These are phyloP conservation scores for Siniperca knerii DNA, from an alignment of 2,113 vertebrate species.

Conservation along the genomic window DNA sequence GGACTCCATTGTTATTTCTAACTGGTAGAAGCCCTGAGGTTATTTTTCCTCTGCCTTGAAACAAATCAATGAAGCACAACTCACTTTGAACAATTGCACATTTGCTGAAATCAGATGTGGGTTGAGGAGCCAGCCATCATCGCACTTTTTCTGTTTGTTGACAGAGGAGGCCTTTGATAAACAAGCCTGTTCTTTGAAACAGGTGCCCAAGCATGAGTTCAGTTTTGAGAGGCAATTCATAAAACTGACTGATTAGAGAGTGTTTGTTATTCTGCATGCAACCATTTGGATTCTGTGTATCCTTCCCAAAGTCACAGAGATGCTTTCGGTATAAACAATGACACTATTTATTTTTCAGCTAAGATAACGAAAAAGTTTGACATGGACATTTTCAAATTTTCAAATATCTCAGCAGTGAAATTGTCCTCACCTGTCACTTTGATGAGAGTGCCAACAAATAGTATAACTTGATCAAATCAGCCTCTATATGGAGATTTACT, in stretches of 20 bases:
- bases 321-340: constrained; percentile 37
- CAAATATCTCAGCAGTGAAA: constrained; percentile 42
- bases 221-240: constrained; percentile 61
- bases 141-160: constrained; percentile 73
- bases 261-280: constrained; percentile 74
- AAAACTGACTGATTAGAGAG: constrained; percentile 67
- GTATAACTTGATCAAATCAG: neutral
- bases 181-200: constrained; percentile 76
- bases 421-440: constrained; percentile 38
- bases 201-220: constrained; percentile 69
- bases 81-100: constrained; percentile 83
- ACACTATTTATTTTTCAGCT: constrained; percentile 39
- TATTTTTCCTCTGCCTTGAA: constrained; percentile 83
- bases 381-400: constrained; percentile 34
- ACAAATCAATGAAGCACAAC: constrained; percentile 83
- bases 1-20: constrained; percentile 83
- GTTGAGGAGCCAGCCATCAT: constrained; percentile 73
- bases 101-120: constrained; percentile 81
- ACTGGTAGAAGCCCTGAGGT: constrained; percentile 80
- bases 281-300: constrained; percentile 48
- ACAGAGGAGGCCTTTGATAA: constrained; percentile 77
- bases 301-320: constrained; percentile 56
- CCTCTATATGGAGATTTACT: neutral
- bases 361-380: constrained; percentile 27
- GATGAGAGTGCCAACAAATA: constrained; percentile 46